Evolutionary conservation across 2,113 vertebrate genomes (phyloP).

Genomic region (Parotia lawesii): DNA sequence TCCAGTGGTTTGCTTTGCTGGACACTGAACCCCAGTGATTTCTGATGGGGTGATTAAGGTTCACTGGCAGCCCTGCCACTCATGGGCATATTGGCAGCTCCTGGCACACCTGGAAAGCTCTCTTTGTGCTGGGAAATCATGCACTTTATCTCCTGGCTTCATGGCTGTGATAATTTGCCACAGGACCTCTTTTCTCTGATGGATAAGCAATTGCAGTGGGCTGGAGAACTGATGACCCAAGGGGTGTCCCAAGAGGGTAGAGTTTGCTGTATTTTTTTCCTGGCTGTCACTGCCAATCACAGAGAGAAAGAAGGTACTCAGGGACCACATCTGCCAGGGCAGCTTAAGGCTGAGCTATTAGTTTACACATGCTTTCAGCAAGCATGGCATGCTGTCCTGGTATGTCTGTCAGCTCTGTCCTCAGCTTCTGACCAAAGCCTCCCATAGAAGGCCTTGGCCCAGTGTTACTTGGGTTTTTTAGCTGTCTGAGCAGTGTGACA

Average conservation of each 20-base stretch:
- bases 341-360: neutral
- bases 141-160: neutral
- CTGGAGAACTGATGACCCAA: neutral
- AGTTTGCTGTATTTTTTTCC: neutral
- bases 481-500: neutral
- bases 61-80: neutral
- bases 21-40: neutral
- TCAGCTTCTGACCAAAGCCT: neutral
- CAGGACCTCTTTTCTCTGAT: neutral
- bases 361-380: neutral
- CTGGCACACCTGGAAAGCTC: neutral
- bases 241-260: neutral
- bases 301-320: neutral
- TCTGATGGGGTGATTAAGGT: neutral
- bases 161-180: neutral
- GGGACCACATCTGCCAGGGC: neutral
- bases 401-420: neutral
- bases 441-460: neutral
- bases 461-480: neutral
- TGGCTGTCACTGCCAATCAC: conserved; percentile 53
- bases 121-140: neutral
- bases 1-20: neutral
- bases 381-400: neutral
- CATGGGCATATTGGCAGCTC: fast-evolving
- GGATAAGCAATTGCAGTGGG: neutral